Evolutionary conservation across 2,888 invertebrate species (phyloP), one percentile per base, ranked within the genome.

Genomic region (Metallyticus violacea): DNA sequence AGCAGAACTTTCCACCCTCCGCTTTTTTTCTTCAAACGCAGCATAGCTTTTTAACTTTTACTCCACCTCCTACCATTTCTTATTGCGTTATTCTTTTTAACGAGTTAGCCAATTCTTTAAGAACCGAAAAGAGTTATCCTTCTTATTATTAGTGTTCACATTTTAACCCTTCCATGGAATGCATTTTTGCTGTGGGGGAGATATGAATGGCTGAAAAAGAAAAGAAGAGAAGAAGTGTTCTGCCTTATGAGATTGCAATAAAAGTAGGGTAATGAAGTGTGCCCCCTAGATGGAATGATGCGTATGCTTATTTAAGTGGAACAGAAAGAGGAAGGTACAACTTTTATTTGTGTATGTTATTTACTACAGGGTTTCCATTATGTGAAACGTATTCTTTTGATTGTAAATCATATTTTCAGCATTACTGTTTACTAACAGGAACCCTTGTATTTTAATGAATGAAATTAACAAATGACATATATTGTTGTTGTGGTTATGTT

Each of bases 41-140:
- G n/a, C n/a, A n/a, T n/a, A n/a, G n/a, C n/a, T n/a, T n/a, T n/a
- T n/a, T n/a, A n/a, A 22, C 4, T 62, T 62, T 22, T 22, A 62
- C 40, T 3, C 40, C 40, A 15, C 40, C 22, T 62, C 22, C 22
- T 62, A 9, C 22, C 40, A 9, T 79, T 62, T 76, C 28, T 26
- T 9, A 26, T 76, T 26, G 40, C 22, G 26, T 29, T 85, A 29
- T 29, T 77, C 83, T 29, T 62, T 82, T 26, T 82, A 86, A 86
- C 30, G 85, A 87, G 81, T 81, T 81, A 84, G 29, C 85, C 79
- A 77, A 85, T 85, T 81, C 77, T 77, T 84, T 82, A 62, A 77
- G 80, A 62, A 62, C 40, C 15, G 40, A 22, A 62, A 62, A 15
- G 7, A 62, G 40, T 62, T 62, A 62, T 62, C 40, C 22, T 9